Conservation (phyloP, 2,888 invertebrate genomes). For the Cephus sareptanus region DNA sequence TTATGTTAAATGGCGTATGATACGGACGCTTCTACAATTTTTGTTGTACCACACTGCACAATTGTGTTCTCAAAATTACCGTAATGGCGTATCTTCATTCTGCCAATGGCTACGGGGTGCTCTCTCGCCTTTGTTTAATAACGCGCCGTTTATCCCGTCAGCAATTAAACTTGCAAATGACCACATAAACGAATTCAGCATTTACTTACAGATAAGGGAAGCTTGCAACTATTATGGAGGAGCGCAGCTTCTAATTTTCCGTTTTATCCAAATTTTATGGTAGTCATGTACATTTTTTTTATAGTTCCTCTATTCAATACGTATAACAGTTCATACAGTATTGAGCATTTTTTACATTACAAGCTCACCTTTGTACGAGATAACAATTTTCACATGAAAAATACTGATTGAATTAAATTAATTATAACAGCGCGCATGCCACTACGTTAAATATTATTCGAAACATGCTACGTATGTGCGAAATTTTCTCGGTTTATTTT, state of each 20-base stretch:
- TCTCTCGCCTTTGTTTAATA: neutral
- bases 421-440: neutral
- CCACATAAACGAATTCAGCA: neutral
- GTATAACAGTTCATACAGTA: neutral
- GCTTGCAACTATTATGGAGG: neutral
- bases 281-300: neutral
- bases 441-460: neutral
- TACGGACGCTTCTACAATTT: neutral
- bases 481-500: neutral
- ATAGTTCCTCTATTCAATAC: neutral
- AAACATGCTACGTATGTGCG: neutral
- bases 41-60: neutral
- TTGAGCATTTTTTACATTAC: neutral
- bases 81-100: neutral
- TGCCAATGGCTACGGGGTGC: neutral
- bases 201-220: neutral
- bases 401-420: neutral
- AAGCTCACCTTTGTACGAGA: neutral
- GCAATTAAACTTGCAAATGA: neutral
- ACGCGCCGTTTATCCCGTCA: neutral
- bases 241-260: neutral
- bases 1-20: neutral
- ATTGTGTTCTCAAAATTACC: neutral
- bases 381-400: neutral
- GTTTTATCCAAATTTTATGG: neutral